A percentile compares a stretch with the other conserved stretches of the same genome.
These are phyloP conservation scores for Aphelenchoides besseyi DNA, from an alignment of 1,140 invertebrate species.

Conservation along the genomic window DNA sequence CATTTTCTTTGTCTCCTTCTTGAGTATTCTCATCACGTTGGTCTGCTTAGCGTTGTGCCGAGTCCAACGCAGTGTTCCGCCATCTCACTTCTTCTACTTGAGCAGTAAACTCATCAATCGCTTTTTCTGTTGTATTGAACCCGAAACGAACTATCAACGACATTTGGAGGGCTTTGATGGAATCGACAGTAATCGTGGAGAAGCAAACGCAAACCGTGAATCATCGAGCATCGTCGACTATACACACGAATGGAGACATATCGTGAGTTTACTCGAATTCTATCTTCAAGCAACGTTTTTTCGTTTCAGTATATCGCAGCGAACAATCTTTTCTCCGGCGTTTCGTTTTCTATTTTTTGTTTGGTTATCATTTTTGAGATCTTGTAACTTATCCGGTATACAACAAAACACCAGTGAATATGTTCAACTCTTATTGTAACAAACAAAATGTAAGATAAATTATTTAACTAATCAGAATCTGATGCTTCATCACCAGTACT, in stretches of 20 bases:
- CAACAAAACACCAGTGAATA: background rate
- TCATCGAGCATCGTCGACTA: constrained; percentile 35
- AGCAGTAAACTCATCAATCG: constrained; percentile 57
- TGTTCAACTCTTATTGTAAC: background rate
- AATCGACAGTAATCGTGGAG: background rate
- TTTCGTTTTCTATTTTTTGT: constrained; percentile 55
- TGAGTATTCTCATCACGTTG: constrained; percentile 56
- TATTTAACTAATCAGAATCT: constrained; percentile 13
- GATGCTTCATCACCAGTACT: background rate
- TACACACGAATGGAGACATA: constrained; percentile 57
- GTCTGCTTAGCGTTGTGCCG: constrained; percentile 56
- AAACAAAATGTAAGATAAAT: background rate
- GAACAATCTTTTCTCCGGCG: constrained; percentile 58
- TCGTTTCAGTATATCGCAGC: constrained; percentile 57
- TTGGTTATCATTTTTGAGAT: constrained; percentile 59
- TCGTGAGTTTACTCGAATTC: too few relatives aligned
- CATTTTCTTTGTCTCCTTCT: constrained; percentile 51
- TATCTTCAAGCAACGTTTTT: too few relatives aligned
- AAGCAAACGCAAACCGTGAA: background rate
- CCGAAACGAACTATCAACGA: constrained; percentile 55
- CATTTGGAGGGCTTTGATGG: constrained; percentile 42
- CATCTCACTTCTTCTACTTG: constrained; percentile 52
- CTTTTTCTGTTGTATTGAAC: constrained; percentile 59
- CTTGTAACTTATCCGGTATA: constrained; percentile 36
- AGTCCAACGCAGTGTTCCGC: constrained; percentile 54